Percentiles rank a stretch among this genome's conserved stretches.
phyloP scores from a whole-genome alignment of 2,797 vertebrate species.

The Helostoma temminkii region DNA sequence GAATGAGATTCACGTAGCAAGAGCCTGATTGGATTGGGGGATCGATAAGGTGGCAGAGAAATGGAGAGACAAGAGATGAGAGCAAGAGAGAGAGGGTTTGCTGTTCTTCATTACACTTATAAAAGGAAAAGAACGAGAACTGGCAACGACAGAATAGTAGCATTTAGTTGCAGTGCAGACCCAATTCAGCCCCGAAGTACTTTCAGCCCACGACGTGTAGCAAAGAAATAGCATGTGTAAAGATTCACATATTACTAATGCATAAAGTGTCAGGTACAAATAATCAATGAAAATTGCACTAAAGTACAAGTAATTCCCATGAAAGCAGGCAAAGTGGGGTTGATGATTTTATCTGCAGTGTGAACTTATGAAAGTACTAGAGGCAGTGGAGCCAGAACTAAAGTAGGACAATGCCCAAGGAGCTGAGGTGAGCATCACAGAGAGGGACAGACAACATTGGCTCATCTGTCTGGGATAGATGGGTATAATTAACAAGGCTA shows the following conservation, averaged over 20 bases:
- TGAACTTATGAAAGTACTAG: conserved; percentile 22
- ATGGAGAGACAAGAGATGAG: conserved; percentile 66
- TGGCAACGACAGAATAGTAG: conserved; percentile 61
- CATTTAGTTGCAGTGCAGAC: conserved; percentile 47
- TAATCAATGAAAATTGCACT: conserved; percentile 1
- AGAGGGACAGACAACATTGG: conserved; percentile 48
- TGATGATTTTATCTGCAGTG: conserved; percentile 18
- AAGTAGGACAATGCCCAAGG: conserved; percentile 50
- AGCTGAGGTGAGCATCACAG: conserved; percentile 55
- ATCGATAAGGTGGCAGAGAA: conserved; percentile 76
- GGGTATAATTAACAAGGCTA: conserved; percentile 73
- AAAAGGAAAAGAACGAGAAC: conserved; percentile 73
- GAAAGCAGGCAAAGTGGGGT: conserved; percentile 6
- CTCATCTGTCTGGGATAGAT: conserved; percentile 69
- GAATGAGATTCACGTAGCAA: conserved; percentile 79
- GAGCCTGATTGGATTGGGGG: conserved; percentile 75
- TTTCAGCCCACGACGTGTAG: conserved; percentile 21
- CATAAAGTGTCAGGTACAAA: background rate
- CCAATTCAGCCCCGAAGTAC: conserved; percentile 35
- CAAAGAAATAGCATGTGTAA: conserved; percentile 9
- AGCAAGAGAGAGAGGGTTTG: conserved; percentile 49
- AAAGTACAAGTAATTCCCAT: conserved; percentile 14
- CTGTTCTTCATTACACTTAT: conserved; percentile 80
- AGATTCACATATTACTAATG: conserved; percentile 4
- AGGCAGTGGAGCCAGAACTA: conserved; percentile 26